phyloP scores from a whole-genome alignment of 2,797 vertebrate genomes.

The Balearica regulorum region DNA sequence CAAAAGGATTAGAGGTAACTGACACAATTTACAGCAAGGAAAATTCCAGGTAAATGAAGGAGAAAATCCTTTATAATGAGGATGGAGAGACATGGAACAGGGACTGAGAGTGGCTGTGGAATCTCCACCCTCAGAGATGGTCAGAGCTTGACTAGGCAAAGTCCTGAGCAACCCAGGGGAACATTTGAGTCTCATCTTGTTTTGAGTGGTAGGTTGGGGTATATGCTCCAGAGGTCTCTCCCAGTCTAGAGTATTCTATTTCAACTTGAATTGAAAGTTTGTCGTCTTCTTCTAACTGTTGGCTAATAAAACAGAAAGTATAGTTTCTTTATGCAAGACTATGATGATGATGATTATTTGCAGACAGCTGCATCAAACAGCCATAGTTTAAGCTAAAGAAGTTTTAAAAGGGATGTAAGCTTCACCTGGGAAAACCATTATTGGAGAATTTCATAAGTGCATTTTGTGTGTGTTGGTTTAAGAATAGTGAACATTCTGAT shows the following conservation, averaged over 20 bases:
- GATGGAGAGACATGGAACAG: not conserved
- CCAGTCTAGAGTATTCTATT: not conserved
- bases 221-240: not conserved
- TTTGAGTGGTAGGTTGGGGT: not conserved
- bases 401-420: not conserved
- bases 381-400: not conserved
- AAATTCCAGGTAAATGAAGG: not conserved
- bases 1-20: not conserved
- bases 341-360: not conserved
- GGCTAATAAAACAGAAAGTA: not conserved
- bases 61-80: not conserved
- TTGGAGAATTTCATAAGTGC: not conserved
- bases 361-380: not conserved
- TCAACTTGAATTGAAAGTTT: not conserved
- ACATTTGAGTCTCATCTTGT: not conserved
- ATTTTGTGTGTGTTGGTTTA: not conserved
- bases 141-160: not conserved
- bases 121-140: not conserved
- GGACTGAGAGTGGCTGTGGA: fast-evolving
- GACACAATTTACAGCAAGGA: not conserved
- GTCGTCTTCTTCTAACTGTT: not conserved
- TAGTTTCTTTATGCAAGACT: not conserved
- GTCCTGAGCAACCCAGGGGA: not conserved
- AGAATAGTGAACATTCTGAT: not conserved
- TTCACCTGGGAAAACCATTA: not conserved